Base-by-base conservation (phyloP, 2,797 vertebrate genomes). In the Eurystomus glaucurus region DNA sequence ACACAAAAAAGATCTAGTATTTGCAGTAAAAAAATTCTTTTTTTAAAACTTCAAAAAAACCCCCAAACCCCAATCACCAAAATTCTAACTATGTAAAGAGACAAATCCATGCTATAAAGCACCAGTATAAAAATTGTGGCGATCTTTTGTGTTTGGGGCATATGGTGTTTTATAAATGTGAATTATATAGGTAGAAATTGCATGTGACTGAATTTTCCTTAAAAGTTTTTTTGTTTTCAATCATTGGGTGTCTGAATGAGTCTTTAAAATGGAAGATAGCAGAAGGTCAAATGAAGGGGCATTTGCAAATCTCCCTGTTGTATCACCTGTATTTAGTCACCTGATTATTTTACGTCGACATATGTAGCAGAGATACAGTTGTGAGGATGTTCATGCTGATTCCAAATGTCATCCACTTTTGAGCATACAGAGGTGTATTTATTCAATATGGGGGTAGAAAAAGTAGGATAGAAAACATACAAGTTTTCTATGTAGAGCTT, bases 171-270 rank as follows among this genome's bases (percentile, higher is more conserved):
- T 76, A 35, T 78, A 72, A 80, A 64, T 5, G 2, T 64, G 14
- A 33, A 14, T 41, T 57, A 3, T 52, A 3, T 8, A 64, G 20
- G 26, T 33, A 78, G 61, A 78, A 71, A 54, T 54, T 55, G 9
- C 14, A 48, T 13, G 5, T 28, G 57, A 50, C 39, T 46, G 48
- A 35, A 16, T 79, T 85, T 74, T 62, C 20, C 41, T 29, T 37
- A 41, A 16, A 50, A 81, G 6, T 37, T 64, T 5, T 5, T 14
- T 55, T 60, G 6, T 31, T 80, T 75, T 65, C 33, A 71, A 25
- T 33, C 6, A n/a, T 1, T 0, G 3, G 1, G 4, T 60, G 22
- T 33, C 31, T 64, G 41, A 48, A 23, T 21, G 10, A 61, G 8
- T 64, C 45, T 82, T 82, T 82, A 17, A 88, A 85, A 85, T n/a